phyloP scores from a whole-genome alignment of 2,888 invertebrate species.

The Pachydiplax longipennis region DNA sequence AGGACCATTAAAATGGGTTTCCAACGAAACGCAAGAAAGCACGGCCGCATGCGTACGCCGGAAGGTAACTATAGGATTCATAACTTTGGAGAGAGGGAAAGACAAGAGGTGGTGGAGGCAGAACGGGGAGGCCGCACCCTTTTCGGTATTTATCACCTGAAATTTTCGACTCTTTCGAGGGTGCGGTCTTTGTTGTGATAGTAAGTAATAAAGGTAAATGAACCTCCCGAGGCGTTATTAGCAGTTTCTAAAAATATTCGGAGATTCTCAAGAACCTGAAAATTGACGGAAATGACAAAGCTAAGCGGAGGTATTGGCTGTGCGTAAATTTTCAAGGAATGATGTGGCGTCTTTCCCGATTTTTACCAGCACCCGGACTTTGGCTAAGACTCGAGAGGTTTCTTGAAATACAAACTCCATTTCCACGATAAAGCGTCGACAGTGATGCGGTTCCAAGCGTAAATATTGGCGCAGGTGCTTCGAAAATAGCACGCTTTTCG shows the following conservation, averaged over 20 bases:
- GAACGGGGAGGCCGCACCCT: background rate
- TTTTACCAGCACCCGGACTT: background rate
- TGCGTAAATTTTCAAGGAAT: background rate
- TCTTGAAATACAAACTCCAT: background rate
- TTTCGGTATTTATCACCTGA: background rate
- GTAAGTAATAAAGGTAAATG: conserved; percentile 17
- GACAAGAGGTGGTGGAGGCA: background rate
- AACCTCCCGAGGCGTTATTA: conserved; percentile 1
- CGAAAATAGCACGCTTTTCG: background rate
- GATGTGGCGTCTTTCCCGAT: background rate
- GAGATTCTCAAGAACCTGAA: background rate
- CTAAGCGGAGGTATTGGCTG: background rate
- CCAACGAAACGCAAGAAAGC: background rate
- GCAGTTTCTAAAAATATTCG: background rate
- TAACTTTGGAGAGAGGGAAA: background rate
- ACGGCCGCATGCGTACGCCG: background rate
- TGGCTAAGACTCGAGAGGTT: background rate
- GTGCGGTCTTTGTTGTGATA: conserved; percentile 24
- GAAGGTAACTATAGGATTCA: background rate
- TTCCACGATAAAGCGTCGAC: background rate
- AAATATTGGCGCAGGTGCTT: background rate
- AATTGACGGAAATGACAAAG: background rate
- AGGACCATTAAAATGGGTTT: background rate
- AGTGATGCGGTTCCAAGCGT: background rate
- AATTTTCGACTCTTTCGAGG: background rate